These are phyloP conservation scores for Steinernema scapterisci DNA, from an alignment of 2,888 invertebrate genomes.

Conservation along the genomic window DNA sequence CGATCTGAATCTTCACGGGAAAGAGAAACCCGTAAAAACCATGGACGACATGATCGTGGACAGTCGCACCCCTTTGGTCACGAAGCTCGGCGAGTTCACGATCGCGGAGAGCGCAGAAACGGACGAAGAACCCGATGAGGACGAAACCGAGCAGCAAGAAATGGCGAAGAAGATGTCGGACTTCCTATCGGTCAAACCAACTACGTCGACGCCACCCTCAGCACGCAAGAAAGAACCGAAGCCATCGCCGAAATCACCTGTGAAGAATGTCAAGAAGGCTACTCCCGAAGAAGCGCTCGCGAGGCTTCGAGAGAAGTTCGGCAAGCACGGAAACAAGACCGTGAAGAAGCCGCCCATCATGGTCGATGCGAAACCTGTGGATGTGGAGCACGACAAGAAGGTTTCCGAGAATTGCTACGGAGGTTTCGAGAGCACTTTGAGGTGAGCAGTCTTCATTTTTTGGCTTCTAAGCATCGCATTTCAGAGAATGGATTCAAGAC, in stretches of 20 bases:
- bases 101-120: constrained; percentile 41
- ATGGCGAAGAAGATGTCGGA: background rate
- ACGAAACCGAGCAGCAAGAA: background rate
- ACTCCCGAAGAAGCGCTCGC: background rate
- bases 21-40: background rate
- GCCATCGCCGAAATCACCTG: background rate
- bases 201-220: background rate
- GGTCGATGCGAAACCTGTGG: constrained; percentile 3
- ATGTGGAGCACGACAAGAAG: constrained; percentile 14
- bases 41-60: constrained; percentile 33
- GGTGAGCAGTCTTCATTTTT: background rate
- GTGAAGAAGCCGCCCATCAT: background rate
- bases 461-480: background rate
- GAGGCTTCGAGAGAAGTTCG: background rate
- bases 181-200: background rate
- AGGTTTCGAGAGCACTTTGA: background rate
- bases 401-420: constrained; percentile 2
- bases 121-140: constrained; percentile 38
- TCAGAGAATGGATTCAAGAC: background rate
- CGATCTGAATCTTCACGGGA: background rate
- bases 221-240: background rate
- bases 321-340: background rate
- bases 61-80: constrained; percentile 35
- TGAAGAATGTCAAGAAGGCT: background rate
- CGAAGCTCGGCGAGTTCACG: constrained; percentile 40